A percentile compares a stretch with the other conserved stretches of the same genome.
Conservation (phyloP, 2,888 invertebrate species). For the Drosophila birchii region DNA sequence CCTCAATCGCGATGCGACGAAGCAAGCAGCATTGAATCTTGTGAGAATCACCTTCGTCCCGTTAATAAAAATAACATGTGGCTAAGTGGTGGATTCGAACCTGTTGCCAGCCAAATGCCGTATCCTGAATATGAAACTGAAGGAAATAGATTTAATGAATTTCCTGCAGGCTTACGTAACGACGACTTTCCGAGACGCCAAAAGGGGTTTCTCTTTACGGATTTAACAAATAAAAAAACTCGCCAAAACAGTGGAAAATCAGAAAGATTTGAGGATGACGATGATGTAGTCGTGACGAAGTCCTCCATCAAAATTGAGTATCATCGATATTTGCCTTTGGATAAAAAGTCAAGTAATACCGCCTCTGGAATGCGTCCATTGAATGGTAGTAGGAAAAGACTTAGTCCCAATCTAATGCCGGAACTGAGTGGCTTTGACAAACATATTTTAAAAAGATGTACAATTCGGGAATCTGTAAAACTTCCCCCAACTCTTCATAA, state of each 20-base stretch:
- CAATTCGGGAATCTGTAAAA: not conserved
- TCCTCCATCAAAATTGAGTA: not conserved
- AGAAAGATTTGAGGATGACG: not conserved
- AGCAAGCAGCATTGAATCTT: not conserved
- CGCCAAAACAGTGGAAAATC: constrained; percentile 18
- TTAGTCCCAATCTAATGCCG: not conserved
- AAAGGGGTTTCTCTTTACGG: constrained; percentile 1
- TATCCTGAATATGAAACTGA: not conserved
- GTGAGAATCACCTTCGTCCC: not conserved
- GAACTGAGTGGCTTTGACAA: constrained; percentile 40
- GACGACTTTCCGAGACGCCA: not conserved
- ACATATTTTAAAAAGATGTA: constrained; percentile 13
- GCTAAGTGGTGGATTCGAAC: constrained; percentile 1
- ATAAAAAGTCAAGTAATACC: not conserved
- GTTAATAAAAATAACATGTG: not conserved
- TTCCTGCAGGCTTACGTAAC: no score
- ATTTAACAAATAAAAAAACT: not conserved
- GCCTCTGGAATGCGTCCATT: not conserved
- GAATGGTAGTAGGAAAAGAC: not conserved
- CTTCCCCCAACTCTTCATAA: not conserved
- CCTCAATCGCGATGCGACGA: not conserved
- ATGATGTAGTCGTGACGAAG: not conserved
- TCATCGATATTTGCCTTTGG: not conserved
- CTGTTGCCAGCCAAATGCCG: not conserved
- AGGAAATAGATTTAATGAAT: not conserved